Evolutionary conservation across 2,113 vertebrate genomes (phyloP).

Genomic region (Megaceryle maxima): DNA sequence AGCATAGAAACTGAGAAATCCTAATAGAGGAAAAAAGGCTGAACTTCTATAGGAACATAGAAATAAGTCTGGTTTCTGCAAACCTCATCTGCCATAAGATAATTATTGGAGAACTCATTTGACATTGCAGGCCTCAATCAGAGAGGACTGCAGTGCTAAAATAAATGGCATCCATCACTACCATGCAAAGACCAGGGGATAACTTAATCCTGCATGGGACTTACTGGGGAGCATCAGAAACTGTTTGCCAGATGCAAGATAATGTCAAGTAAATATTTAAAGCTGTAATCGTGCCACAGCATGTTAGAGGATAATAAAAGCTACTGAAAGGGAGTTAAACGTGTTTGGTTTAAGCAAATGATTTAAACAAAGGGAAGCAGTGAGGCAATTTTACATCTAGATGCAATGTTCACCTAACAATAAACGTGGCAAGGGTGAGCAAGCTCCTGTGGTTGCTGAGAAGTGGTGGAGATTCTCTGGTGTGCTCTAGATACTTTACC

Average conservation of each 20-base stretch:
- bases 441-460: neutral
- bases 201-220: neutral
- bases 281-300: neutral
- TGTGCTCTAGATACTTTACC: neutral
- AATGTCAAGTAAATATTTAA: constrained; percentile 43
- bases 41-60: neutral
- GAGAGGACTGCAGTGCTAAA: neutral
- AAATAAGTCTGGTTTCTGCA: neutral
- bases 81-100: neutral
- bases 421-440: neutral
- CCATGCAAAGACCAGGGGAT: neutral
- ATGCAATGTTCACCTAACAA: neutral
- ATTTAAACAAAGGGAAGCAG: neutral
- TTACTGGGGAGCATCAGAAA: neutral
- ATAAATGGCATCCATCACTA: neutral
- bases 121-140: neutral
- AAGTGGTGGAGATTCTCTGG: neutral
- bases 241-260: neutral
- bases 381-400: neutral
- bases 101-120: neutral
- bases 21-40: neutral
- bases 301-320: neutral
- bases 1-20: neutral
- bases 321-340: neutral
- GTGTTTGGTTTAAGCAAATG: neutral